Evolutionary conservation across 1,140 invertebrate species (phyloP), one percentile per base, ranked within the genome.

Genomic region (Anastatus disparis): DNA sequence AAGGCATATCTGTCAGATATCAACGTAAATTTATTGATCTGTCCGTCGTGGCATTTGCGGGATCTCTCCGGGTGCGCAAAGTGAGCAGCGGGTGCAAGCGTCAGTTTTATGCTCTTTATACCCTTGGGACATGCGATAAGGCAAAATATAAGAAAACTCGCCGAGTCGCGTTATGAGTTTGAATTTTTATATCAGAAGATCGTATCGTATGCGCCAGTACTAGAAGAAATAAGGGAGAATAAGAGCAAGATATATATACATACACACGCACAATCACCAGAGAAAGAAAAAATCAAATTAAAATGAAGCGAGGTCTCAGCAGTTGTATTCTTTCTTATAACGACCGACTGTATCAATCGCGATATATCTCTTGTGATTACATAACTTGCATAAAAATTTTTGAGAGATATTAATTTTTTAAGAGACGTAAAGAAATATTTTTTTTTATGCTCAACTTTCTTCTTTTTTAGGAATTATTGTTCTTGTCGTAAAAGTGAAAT

Each of bases 151-250:
- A 80, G 76, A 75, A 75, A 78, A 63, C 69, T 74, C 65, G 61
- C 70, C 44, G 75, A 76, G 75, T 74, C 71, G 65, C 76, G 75
- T 78, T 80, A 78, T 74, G 76, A 81, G 78, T 77, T 77, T 81
- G 79, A 83, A 84, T 83, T 85, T 85, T 84, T 85, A 84, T 84
- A 82, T 79, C 74, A 74, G n/a, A 24, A 78, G 83, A 84, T 84
- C 69, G 74, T 84, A 84, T 84, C 12, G 13, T 2, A 35, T 35
- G 40, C 22, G 17, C 42, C 13, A 26, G 48, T 61, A 71, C 71
- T 74, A 27, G 55, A 22, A 53, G 24, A 17, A 24, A 42, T 20
- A 17, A 17, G 12, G 70, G 70, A 48, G 48, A 72, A 71, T 73
- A 29, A 44, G 15, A 52, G 48, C 10, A 66, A 44, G 52, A 17